Evolutionary conservation across 2,797 vertebrate genomes (phyloP).

Genomic region (Betta splendens): DNA sequence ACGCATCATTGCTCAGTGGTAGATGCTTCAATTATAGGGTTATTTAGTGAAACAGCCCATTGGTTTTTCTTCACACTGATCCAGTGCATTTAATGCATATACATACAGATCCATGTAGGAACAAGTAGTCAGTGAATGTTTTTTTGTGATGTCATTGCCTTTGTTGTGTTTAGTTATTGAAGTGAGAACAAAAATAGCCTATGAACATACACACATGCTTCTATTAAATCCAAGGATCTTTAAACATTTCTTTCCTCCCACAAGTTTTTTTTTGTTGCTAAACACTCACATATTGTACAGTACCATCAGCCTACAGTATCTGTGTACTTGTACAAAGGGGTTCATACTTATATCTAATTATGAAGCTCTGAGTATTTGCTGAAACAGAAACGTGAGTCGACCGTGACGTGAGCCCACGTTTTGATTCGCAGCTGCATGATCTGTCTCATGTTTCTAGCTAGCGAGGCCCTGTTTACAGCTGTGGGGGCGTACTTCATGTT

Average conservation of each 20-base stretch:
- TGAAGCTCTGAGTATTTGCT: constrained; percentile 11
- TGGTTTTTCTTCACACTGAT: constrained; percentile 14
- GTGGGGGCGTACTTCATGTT: constrained; percentile 6
- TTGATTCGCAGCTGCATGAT: constrained; percentile 12
- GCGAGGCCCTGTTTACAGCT: constrained; percentile 4
- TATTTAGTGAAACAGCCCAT: constrained; percentile 18
- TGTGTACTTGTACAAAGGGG: constrained; percentile 10
- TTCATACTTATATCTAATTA: constrained; percentile 19
- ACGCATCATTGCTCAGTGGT: not conserved
- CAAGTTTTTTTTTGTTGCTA: not conserved
- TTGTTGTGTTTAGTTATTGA: constrained; percentile 23
- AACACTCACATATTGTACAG: not conserved
- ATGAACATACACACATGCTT: constrained; percentile 8
- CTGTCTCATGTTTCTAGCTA: constrained; percentile 6
- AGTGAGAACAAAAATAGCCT: constrained; percentile 33
- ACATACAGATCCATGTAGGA: not conserved
- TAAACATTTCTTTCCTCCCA: not conserved
- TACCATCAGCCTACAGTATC: not conserved
- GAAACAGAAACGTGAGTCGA: constrained; percentile 12
- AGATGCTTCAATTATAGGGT: not conserved
- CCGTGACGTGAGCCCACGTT: not conserved
- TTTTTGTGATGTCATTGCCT: constrained; percentile 19
- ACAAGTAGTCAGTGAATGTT: constrained; percentile 3
- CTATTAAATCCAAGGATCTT: constrained; percentile 1
- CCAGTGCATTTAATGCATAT: constrained; percentile 3